Conservation (phyloP, 2,888 invertebrate species). For the Mesorhabditis sp. region DNA sequence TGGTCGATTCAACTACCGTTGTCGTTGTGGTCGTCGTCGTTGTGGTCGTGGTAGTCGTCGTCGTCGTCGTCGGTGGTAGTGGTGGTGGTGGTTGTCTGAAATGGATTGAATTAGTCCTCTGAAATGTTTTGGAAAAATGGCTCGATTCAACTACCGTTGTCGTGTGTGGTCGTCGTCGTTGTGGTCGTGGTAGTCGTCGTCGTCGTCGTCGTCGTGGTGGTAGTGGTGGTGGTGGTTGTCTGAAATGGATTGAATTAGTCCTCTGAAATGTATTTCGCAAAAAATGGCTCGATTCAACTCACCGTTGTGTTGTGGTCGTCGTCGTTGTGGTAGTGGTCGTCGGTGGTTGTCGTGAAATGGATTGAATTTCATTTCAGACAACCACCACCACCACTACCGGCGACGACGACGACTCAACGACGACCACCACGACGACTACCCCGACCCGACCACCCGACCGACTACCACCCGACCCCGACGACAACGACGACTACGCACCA, state of each 20-base stretch:
- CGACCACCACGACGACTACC: background rate
- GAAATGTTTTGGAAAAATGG: background rate
- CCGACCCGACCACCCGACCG: background rate
- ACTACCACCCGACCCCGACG: background rate
- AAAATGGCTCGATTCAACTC: too few relatives aligned
- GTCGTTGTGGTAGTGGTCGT: background rate
- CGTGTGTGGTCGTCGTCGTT: background rate
- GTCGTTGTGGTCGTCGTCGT: background rate
- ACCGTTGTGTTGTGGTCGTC: background rate
- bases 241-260: too few relatives aligned
- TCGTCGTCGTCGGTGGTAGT: background rate
- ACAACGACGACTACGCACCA: background rate
- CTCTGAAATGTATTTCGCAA: too few relatives aligned
- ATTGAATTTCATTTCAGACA: too few relatives aligned
- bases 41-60: conserved; percentile 3
- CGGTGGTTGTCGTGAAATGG: background rate
- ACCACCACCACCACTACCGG: background rate
- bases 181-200: background rate
- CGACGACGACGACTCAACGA: too few relatives aligned
- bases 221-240: background rate
- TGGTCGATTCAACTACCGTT: background rate
- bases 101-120: background rate
- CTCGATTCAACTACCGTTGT: background rate
- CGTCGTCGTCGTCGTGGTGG: background rate
- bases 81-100: conserved; percentile 5